A percentile compares a stretch with the other conserved stretches of the same genome.
Conservation (phyloP, 2,113 vertebrate genomes). For the Aspidoscelis tigris region DNA sequence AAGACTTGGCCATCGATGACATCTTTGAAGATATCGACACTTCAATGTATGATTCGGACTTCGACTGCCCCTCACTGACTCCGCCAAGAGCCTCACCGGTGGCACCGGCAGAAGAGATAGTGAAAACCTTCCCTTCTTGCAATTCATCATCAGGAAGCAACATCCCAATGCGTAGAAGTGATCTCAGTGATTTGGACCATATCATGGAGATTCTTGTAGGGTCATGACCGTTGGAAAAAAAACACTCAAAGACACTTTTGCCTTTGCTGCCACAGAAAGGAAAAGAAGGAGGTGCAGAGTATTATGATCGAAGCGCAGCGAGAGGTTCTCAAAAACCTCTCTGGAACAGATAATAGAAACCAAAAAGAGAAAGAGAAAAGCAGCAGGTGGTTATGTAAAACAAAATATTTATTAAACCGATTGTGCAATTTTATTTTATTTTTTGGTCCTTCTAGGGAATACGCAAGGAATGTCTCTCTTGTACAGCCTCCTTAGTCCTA, state of each 20-base stretch:
- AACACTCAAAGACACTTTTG: conserved; percentile 67
- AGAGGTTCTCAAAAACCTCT: conserved; percentile 55
- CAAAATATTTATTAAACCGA: conserved; percentile 71
- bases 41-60: conserved; percentile 88
- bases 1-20: conserved; percentile 86
- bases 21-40: conserved; percentile 91
- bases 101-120: conserved; percentile 72
- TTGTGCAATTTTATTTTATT: conserved; percentile 69
- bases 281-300: conserved; percentile 42
- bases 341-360: conserved; percentile 57
- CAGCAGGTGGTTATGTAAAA: conserved; percentile 51
- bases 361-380: conserved; percentile 38
- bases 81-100: conserved; percentile 66
- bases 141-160: conserved; percentile 73
- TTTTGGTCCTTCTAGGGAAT: conserved; percentile 56
- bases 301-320: conserved; percentile 43
- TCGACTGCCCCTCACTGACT: conserved; percentile 74
- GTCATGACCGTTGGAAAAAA: conserved; percentile 69
- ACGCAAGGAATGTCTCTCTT: conserved; percentile 41
- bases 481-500: conserved; percentile 60
- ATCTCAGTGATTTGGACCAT: conserved; percentile 88
- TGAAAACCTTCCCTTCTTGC: conserved; percentile 77
- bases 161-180: conserved; percentile 81
- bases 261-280: conserved; percentile 61
- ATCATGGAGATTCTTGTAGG: conserved; percentile 90